phyloP scores from a whole-genome alignment of 2,113 vertebrate genomes.

The Ammodytes marinus region DNA sequence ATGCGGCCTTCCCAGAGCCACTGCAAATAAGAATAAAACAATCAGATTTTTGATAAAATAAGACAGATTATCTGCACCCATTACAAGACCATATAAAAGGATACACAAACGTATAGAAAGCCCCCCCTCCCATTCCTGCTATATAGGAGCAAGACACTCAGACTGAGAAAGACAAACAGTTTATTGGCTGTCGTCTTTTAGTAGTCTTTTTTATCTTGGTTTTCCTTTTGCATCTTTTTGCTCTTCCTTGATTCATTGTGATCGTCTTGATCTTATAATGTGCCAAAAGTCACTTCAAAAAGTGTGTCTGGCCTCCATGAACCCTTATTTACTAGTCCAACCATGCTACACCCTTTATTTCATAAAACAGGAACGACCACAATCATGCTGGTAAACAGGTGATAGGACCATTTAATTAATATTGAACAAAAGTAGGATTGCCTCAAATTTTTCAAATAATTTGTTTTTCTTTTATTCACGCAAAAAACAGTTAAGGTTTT shows the following conservation, averaged over 20 bases:
- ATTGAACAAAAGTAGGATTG: not conserved
- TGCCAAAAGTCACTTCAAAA: not conserved
- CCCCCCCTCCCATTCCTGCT: no score
- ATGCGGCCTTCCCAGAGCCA: constrained; percentile 47
- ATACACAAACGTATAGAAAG: not conserved
- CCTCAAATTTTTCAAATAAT: not conserved
- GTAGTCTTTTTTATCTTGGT: not conserved
- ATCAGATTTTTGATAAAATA: not conserved
- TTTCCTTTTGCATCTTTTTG: not conserved
- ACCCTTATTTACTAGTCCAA: not conserved
- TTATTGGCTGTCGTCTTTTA: no score
- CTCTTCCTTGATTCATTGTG: not conserved
- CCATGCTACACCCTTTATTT: not conserved
- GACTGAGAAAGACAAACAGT: no score
- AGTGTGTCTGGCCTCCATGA: not conserved
- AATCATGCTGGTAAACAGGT: not conserved
- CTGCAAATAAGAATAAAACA: constrained; percentile 40
- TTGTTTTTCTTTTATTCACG: not conserved
- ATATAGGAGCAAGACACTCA: no score
- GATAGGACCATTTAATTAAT: not conserved
- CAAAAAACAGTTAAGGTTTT: not conserved
- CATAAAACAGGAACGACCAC: not conserved
- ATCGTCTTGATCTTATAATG: no score
- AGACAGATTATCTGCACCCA: not conserved
- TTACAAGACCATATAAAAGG: no score